Percentiles rank a stretch among this genome's conserved stretches.
phyloP scores from a whole-genome alignment of 1,140 invertebrate species.

The Drosophila albomicans region DNA sequence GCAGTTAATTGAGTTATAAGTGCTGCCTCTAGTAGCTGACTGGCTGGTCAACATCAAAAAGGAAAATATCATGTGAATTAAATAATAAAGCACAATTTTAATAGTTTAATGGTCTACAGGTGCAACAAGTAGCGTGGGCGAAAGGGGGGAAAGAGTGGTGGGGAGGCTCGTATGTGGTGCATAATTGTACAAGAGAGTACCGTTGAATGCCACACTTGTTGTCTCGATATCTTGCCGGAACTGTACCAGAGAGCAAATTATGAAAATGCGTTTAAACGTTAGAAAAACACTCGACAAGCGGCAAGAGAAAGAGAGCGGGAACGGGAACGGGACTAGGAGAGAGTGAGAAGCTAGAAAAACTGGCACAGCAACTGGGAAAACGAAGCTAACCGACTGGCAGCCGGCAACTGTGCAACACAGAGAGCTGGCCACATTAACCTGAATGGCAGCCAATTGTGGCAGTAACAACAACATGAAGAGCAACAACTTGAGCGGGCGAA shows the following conservation, averaged over 20 bases:
- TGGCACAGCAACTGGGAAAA: conserved; percentile 57
- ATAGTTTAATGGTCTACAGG: conserved; percentile 61
- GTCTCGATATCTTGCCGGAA: conserved; percentile 58
- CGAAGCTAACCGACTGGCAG: conserved; percentile 53
- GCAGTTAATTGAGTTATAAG: conserved; percentile 77
- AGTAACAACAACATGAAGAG: conserved; percentile 52
- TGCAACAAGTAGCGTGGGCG: conserved; percentile 52
- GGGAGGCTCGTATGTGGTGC: not conserved
- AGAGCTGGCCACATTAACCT: conserved; percentile 68
- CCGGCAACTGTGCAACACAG: conserved; percentile 25
- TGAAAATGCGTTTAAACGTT: conserved; percentile 77
- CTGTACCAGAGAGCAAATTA: conserved; percentile 71
- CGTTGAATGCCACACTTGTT: conserved; percentile 78
- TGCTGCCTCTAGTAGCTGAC: conserved; percentile 22
- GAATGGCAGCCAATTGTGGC: conserved; percentile 71
- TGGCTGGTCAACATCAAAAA: conserved; percentile 9
- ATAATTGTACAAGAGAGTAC: conserved; percentile 52
- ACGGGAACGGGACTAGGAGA: conserved; percentile 11
- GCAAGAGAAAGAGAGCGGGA: conserved; percentile 33
- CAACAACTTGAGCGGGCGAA: conserved; percentile 38
- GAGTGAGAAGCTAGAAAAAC: conserved; percentile 58
- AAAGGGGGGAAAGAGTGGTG: not conserved
- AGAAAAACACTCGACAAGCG: not conserved
- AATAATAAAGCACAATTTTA: conserved; percentile 75
- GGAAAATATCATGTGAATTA: conserved; percentile 62